Evolutionary conservation across 2,888 invertebrate genomes (phyloP).

Genomic region (Drosophila neutralis): DNA sequence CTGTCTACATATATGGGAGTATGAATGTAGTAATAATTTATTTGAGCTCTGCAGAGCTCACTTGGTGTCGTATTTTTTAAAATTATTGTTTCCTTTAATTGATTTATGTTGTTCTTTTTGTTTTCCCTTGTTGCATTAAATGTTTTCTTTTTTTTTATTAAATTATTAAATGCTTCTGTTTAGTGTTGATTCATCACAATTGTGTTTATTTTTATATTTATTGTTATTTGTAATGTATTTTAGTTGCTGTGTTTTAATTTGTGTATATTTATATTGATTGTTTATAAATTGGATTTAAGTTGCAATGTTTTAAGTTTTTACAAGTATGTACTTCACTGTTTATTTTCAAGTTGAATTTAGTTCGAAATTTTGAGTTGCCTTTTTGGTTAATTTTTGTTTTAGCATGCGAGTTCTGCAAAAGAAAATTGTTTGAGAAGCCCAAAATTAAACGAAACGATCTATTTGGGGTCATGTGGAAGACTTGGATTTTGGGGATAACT

Average conservation of each 20-base stretch:
- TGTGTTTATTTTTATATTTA: conserved; percentile 36
- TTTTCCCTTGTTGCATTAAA: conserved; percentile 42
- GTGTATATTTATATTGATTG: conserved; percentile 35
- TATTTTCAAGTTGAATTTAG: conserved; percentile 58
- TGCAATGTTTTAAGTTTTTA: conserved; percentile 48
- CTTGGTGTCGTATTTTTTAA: conserved; percentile 40
- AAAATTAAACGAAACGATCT: conserved; percentile 73
- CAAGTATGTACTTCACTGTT: conserved; percentile 63
- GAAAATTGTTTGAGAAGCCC: conserved; percentile 75
- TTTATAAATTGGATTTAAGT: conserved; percentile 44
- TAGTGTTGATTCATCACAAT: conserved; percentile 68
- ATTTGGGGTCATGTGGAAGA: conserved; percentile 39
- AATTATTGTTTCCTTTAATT: conserved; percentile 79
- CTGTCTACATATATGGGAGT: conserved; percentile 6
- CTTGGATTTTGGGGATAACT: conserved; percentile 7
- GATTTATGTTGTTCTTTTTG: conserved; percentile 57
- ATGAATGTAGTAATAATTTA: conserved; percentile 30
- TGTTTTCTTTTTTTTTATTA: conserved; percentile 35
- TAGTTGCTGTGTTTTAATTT: conserved; percentile 40
- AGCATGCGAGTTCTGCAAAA: conserved; percentile 80
- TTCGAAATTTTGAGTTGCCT: conserved; percentile 63
- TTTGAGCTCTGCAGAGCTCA: conserved; percentile 36
- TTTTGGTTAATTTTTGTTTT: conserved; percentile 53
- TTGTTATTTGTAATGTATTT: conserved; percentile 44
- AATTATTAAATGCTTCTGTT: conserved; percentile 42